Conservation (phyloP, 2,888 invertebrate species). For the Agonopterix alstromeriana region DNA sequence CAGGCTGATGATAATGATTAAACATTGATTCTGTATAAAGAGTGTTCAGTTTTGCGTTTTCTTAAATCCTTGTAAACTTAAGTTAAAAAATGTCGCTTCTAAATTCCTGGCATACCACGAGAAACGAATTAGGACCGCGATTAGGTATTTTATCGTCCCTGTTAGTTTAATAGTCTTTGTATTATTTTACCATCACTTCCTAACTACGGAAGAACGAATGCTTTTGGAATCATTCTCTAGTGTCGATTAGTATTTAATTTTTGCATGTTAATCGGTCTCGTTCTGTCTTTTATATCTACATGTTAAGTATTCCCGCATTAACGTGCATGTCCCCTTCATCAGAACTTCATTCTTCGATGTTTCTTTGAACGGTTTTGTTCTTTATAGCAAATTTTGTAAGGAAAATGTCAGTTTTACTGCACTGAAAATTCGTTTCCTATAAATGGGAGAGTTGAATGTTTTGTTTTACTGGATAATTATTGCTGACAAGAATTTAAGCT, state of each 20-base stretch:
- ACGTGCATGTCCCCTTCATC: slow-evolving; percentile 54
- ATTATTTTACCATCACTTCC: slow-evolving; percentile 33
- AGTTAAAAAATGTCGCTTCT: slow-evolving; percentile 33
- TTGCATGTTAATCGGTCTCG: slow-evolving; percentile 36
- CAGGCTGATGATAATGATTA: no score
- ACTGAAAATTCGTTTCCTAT: no score
- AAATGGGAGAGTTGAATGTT: no score
- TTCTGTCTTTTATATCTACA: slow-evolving; percentile 21
- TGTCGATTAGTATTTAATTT: slow-evolving; percentile 29
- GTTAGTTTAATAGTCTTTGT: slow-evolving; percentile 35
- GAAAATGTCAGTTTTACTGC: no score
- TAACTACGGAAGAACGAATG: slow-evolving; percentile 14
- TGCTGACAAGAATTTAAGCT: no score
- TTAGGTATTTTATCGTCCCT: slow-evolving; percentile 44
- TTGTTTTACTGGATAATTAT: no score
- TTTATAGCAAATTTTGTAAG: no score
- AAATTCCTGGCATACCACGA: slow-evolving; percentile 25
- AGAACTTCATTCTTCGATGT: slow-evolving; percentile 22
- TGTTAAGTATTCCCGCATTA: slow-evolving; percentile 45
- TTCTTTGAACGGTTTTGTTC: no score
- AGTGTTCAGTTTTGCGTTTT: no score
- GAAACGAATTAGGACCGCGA: slow-evolving; percentile 26
- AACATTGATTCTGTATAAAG: no score
- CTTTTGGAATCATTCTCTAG: slow-evolving; percentile 6
- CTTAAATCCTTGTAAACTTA: neutral